Evolutionary conservation across 2,797 vertebrate genomes (phyloP).

Genomic region (Setipinna tenuifilis): DNA sequence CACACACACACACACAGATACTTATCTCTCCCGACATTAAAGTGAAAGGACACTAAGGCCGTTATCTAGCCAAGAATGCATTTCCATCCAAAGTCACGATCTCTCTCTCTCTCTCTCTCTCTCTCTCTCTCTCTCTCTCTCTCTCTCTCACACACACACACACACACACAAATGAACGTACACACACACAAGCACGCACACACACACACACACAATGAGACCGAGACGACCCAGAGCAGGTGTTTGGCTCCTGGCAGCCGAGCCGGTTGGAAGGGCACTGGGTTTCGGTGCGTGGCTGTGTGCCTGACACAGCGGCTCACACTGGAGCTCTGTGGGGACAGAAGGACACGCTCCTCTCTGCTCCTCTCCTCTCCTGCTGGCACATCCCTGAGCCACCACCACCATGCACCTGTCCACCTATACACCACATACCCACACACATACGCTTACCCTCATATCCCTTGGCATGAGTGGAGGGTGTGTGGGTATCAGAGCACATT

Average conservation of each 20-base stretch:
- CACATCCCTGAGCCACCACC: too few species aligned
- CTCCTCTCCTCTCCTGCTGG: too few species aligned
- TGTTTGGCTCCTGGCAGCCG: not conserved
- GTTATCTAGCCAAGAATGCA: not conserved
- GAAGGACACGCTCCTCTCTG: not conserved
- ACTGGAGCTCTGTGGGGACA: not conserved
- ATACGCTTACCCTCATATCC: not conserved
- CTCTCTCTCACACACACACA: constrained; percentile 32
- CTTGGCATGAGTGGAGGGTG: too few species aligned
- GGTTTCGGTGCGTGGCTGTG: not conserved
- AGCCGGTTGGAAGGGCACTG: not conserved
- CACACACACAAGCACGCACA: constrained; percentile 33
- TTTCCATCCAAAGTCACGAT: not conserved
- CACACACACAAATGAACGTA: constrained; percentile 26
- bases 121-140: not conserved
- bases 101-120: constrained; percentile 7
- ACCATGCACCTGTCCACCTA: not conserved
- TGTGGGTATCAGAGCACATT: too few species aligned
- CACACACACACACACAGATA: constrained; percentile 17
- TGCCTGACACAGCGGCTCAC: not conserved
- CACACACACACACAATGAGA: constrained; percentile 24
- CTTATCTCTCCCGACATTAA: constrained; percentile 37
- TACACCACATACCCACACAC: not conserved
- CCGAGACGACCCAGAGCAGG: constrained; percentile 24
- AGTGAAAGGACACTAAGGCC: constrained; percentile 33